These are phyloP conservation scores for Ectropis crepuscularia DNA, from an alignment of 2,888 invertebrate genomes.

Conservation along the genomic window DNA sequence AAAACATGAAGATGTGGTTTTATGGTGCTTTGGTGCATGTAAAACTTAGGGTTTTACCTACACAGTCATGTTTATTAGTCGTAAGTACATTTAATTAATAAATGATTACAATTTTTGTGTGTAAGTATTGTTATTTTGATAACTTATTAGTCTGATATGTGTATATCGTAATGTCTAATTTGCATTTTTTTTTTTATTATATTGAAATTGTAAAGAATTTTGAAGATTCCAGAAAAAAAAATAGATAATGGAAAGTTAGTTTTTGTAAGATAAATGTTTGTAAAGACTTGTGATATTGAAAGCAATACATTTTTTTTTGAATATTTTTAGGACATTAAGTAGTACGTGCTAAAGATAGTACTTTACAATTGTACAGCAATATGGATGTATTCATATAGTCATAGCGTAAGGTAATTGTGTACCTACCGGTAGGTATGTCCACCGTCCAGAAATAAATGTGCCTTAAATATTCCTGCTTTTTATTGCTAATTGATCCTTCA, in stretches of 20 bases:
- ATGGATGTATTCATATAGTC: conserved; percentile 22
- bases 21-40: conserved; percentile 22
- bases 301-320: conserved; percentile 44
- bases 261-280: conserved; percentile 3
- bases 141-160: conserved; percentile 6
- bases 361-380: conserved; percentile 18
- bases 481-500: background rate
- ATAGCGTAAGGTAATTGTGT: conserved; percentile 38
- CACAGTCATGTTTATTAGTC: conserved; percentile 2
- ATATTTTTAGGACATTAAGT: conserved; percentile 33
- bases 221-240: conserved; percentile 1
- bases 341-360: background rate
- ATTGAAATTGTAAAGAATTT: conserved; percentile 2
- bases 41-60: background rate
- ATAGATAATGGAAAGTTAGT: background rate
- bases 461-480: conserved; percentile 43
- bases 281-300: conserved; percentile 41
- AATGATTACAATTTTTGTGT: background rate
- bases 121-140: conserved; percentile 3
- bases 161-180: conserved; percentile 14
- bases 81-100: too few relatives aligned
- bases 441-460: conserved; percentile 67
- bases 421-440: conserved; percentile 36
- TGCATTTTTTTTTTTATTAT: conserved; percentile 5
- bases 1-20: conserved; percentile 16